phyloP scores from a whole-genome alignment of 2,113 vertebrate genomes.

The Ibidorhyncha struthersii region DNA sequence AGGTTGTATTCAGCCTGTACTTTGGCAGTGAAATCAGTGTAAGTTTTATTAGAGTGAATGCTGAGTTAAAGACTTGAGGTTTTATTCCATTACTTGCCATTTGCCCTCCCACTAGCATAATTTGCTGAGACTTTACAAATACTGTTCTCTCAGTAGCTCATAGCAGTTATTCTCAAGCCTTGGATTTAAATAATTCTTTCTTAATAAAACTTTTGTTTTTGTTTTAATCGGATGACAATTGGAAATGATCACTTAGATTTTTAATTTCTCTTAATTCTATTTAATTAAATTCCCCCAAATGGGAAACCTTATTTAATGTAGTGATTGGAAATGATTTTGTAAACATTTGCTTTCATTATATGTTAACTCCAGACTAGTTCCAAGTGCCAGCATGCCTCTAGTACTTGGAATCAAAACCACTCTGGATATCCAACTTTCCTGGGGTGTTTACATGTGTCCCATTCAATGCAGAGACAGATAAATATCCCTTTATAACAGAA shows the following conservation, averaged over 20 bases:
- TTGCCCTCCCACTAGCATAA: conserved; percentile 65
- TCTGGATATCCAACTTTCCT: conserved; percentile 68
- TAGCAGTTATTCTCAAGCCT: conserved; percentile 60
- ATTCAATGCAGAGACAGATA: conserved; percentile 64
- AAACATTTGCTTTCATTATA: conserved; percentile 76
- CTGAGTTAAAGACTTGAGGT: conserved; percentile 43
- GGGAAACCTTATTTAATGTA: conserved; percentile 71
- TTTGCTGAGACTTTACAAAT: conserved; percentile 68
- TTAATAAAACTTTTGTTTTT: conserved; percentile 68
- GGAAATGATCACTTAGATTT: conserved; percentile 69
- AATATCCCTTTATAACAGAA: conserved; percentile 60
- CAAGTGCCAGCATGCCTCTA: conserved; percentile 58
- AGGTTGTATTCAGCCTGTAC: not conserved
- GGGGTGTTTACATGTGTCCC: conserved; percentile 67
- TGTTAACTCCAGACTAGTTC: conserved; percentile 71
- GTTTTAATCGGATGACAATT: conserved; percentile 69
- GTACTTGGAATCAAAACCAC: conserved; percentile 65
- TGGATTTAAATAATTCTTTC: conserved; percentile 70
- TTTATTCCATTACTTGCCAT: conserved; percentile 31
- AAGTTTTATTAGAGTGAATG: conserved; percentile 27
- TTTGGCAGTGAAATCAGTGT: not conserved
- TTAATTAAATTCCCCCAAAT: conserved; percentile 71
- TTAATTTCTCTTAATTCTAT: conserved; percentile 73
- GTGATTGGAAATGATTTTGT: conserved; percentile 73
- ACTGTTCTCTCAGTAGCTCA: conserved; percentile 64